A percentile compares a stretch with the other conserved stretches of the same genome.
These are phyloP conservation scores for Sinocyclocheilus anophthalmus DNA, from an alignment of 2,113 vertebrate species.

Conservation along the genomic window DNA sequence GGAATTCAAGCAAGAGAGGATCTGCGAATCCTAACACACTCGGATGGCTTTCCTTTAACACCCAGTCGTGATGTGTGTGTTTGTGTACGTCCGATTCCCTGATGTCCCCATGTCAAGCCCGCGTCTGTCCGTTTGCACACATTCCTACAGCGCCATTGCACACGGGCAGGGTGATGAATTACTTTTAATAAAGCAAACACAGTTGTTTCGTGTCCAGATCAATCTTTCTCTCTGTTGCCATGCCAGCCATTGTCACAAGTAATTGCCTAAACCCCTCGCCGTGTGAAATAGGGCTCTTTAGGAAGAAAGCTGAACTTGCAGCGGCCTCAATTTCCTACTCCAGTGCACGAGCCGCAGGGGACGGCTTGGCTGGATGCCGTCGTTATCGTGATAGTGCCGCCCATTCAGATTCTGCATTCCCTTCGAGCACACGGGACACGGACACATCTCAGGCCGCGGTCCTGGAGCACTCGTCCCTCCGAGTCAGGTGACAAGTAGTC, in stretches of 20 bases:
- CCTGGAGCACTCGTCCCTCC: background rate
- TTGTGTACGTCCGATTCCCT: conserved; percentile 29
- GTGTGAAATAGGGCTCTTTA: conserved; percentile 56
- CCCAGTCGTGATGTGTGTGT: conserved; percentile 22
- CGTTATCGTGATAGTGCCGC: background rate
- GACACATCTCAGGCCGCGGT: background rate
- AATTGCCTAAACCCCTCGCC: conserved; percentile 56
- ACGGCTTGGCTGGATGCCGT: conserved; percentile 21
- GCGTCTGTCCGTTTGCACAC: background rate
- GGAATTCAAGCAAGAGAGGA: background rate
- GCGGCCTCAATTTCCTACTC: conserved; percentile 58
- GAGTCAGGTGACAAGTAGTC: conserved; percentile 49
- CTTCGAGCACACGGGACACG: background rate
- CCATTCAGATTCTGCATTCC: background rate
- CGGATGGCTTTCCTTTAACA: conserved; percentile 40
- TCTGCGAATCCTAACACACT: background rate
- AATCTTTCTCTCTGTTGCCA: conserved; percentile 52
- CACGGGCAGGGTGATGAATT: conserved; percentile 59
- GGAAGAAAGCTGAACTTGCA: conserved; percentile 50
- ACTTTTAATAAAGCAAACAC: conserved; percentile 62
- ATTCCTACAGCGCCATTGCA: conserved; percentile 46
- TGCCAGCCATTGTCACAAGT: conserved; percentile 56
- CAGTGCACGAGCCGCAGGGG: conserved; percentile 42
- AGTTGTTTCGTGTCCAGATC: conserved; percentile 56
- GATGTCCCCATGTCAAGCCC: background rate